A percentile compares a stretch with the other conserved stretches of the same genome.
These are phyloP conservation scores for Caradrina kadenii DNA, from an alignment of 2,888 invertebrate species.

Conservation along the genomic window DNA sequence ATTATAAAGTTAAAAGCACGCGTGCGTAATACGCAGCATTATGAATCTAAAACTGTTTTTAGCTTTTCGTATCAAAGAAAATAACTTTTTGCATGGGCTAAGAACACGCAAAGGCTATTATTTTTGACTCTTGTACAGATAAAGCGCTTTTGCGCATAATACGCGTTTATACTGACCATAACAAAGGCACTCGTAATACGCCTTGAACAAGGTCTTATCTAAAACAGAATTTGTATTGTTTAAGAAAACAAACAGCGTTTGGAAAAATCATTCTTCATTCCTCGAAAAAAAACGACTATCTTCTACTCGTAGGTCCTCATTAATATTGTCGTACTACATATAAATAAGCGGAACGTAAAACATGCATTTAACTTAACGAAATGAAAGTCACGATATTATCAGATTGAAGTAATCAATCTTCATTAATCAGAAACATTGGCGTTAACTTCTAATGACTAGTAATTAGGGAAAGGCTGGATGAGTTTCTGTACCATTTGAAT, in stretches of 20 bases:
- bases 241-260: conserved; percentile 7
- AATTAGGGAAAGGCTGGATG: conserved; percentile 74
- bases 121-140: background rate
- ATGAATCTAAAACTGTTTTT: background rate
- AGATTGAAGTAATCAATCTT: conserved; percentile 78
- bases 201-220: background rate
- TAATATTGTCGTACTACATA: conserved; percentile 33
- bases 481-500: conserved; percentile 54
- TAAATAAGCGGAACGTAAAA: conserved; percentile 31
- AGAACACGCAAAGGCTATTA: too few relatives aligned
- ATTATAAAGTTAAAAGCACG: too few relatives aligned
- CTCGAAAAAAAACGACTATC: background rate
- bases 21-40: too few relatives aligned
- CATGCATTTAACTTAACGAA: conserved; percentile 44
- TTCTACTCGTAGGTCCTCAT: background rate
- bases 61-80: background rate
- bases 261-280: background rate
- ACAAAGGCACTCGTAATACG: background rate
- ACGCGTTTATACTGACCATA: background rate
- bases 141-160: background rate
- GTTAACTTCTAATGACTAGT: conserved; percentile 80
- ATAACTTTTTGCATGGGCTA: background rate
- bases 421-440: conserved; percentile 78
- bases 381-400: conserved; percentile 73
- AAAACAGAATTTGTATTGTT: background rate